These are phyloP conservation scores for Acanthurus lineatus DNA, from an alignment of 2,797 vertebrate genomes.

Conservation along the genomic window DNA sequence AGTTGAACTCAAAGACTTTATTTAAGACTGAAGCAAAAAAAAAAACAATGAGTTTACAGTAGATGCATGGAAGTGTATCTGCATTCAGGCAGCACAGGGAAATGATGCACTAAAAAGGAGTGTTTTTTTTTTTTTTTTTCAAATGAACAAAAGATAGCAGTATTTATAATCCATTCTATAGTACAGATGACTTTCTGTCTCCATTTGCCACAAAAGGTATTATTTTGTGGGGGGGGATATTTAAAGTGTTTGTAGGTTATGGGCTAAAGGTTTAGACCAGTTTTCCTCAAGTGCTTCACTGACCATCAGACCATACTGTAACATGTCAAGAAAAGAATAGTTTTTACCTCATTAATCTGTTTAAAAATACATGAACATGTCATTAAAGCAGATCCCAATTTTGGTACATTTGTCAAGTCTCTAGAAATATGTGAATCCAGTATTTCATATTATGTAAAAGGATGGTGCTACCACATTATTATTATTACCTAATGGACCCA, in stretches of 20 bases:
- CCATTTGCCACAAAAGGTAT: background rate
- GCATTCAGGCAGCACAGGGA: slow-evolving; percentile 7
- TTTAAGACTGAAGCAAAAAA: background rate
- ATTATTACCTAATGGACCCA: background rate
- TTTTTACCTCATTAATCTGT: slow-evolving; percentile 34
- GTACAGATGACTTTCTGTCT: slow-evolving; percentile 3
- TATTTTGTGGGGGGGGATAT: background rate
- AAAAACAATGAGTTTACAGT: background rate
- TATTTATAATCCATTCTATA: slow-evolving; percentile 29
- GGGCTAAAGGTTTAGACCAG: too few species aligned
- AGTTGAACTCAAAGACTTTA: slow-evolving; percentile 7
- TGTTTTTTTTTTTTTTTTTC: slow-evolving; percentile 14
- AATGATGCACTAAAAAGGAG: background rate
- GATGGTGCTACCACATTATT: background rate
- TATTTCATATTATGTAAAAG: slow-evolving; percentile 11
- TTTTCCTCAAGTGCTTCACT: slow-evolving; percentile 24
- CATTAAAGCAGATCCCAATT: slow-evolving; percentile 23
- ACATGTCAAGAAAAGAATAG: slow-evolving; percentile 10
- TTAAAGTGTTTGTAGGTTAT: background rate
- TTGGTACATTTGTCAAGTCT: slow-evolving; percentile 1
- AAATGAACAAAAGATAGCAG: background rate
- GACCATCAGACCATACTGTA: slow-evolving; percentile 32
- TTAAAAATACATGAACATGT: background rate
- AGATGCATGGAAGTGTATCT: slow-evolving; percentile 1
- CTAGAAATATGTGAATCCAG: background rate